These are phyloP conservation scores for Melipona bicolor DNA, from an alignment of 2,888 invertebrate species.

Conservation along the genomic window DNA sequence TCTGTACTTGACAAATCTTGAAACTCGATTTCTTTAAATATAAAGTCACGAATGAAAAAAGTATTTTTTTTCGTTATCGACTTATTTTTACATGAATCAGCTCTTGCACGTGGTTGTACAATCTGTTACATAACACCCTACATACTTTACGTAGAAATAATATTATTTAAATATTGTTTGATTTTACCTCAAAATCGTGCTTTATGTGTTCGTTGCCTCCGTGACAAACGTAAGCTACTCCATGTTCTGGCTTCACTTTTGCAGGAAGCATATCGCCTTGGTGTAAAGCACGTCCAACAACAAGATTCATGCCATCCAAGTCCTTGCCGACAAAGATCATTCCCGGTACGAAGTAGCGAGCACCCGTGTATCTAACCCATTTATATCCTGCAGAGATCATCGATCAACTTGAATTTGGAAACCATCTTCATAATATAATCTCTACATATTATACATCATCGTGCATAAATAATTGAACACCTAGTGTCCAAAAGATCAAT, in stretches of 20 bases:
- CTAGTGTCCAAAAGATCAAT: no score
- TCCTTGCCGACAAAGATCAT: conserved; percentile 80
- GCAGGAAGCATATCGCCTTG: conserved; percentile 89
- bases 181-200: conserved; percentile 87
- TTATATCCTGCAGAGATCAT: conserved; percentile 68
- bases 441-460: no score
- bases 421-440: not conserved
- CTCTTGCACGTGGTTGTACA: not conserved
- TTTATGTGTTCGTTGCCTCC: conserved; percentile 88
- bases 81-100: no score
- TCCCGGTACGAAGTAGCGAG: conserved; percentile 67
- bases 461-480: no score
- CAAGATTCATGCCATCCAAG: conserved; percentile 79
- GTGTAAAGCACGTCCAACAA: conserved; percentile 88
- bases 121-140: not conserved
- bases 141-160: not conserved
- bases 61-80: no score
- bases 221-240: conserved; percentile 88
- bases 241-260: conserved; percentile 88
- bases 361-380: conserved; percentile 74
- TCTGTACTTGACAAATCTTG: no score
- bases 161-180: not conserved
- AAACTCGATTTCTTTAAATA: no score
- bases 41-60: no score
- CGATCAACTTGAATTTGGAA: not conserved